Evolutionary conservation across 1,140 invertebrate genomes (phyloP), one percentile per base, ranked within the genome.

Genomic region (Dendrolimus kikuchii): DNA sequence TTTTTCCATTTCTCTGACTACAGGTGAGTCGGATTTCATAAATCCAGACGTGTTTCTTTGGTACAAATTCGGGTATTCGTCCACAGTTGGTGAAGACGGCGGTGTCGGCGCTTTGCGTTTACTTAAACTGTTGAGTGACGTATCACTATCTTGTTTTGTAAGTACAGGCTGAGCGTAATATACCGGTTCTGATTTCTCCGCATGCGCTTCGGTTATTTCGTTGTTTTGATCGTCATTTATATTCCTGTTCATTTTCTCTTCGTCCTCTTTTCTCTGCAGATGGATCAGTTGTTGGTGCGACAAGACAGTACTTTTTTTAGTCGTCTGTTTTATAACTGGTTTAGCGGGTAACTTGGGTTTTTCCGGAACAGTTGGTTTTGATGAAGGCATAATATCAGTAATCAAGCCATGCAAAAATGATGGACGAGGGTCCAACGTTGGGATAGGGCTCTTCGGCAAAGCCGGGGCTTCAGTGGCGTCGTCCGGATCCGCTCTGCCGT

Each of bases 401-500:
- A 74, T 81, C 70, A 82, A 85, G 7, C 90, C 90, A 56, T 94
- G 93, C 7, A 94, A 83, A 62, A 94, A 94, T 4, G 93, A 94
- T 5, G 90, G 83, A 38, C 92, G 82, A 0, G 92, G 91, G 71
- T 93, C 91, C 44, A 91, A 73, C 38, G 85, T 72, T 4, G 90
- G 90, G 9, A 91, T 88, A 8, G 92, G 91, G 40, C 90, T 92
- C 50, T 89, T 89, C 0, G 92, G 92, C 53, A 93, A 71, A 2
- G 91, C 92, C 0, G 91, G 90, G 1, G 92, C 89, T 80, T 93
- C 92, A 4, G 74, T 82, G 0, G 87, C 80, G 40, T 92, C 91
- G 64, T 94, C 93, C 4, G 93, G 92, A 81, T 95, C 93, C 9
- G 93, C 93, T 62, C 92, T 90, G 5, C 94, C 94, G 62, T 95